Percentiles rank a stretch among this genome's conserved stretches.
These are phyloP conservation scores for Amphiprion percula DNA, from an alignment of 2,113 vertebrate species.

Conservation along the genomic window DNA sequence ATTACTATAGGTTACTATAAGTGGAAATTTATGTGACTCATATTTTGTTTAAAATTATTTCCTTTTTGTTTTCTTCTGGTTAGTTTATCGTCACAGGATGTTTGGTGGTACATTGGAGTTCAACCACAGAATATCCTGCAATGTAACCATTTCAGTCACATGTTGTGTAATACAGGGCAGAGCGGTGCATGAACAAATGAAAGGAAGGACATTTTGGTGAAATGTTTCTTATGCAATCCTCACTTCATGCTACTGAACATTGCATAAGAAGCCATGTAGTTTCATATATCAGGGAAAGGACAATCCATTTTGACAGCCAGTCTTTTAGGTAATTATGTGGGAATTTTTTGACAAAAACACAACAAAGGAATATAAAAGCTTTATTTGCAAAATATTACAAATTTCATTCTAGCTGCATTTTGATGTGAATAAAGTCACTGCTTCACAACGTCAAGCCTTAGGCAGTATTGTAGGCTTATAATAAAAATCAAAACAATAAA, in stretches of 20 bases:
- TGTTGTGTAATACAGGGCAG: conserved; percentile 20
- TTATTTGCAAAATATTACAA: conserved; percentile 8
- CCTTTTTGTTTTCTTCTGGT: neutral
- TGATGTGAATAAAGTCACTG: neutral
- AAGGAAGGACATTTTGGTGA: neutral
- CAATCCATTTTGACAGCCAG: neutral
- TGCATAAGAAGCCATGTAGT: neutral
- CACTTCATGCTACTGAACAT: conserved; percentile 4
- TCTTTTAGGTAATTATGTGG: neutral
- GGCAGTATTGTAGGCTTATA: no score
- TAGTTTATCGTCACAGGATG: neutral
- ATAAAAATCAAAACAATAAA: neutral
- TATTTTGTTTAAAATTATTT: neutral
- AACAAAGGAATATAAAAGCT: neutral
- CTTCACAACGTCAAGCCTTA: neutral
- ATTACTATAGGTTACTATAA: no score
- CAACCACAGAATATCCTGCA: neutral
- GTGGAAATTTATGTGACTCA: neutral
- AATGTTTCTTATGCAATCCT: conserved; percentile 40
- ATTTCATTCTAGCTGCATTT: neutral
- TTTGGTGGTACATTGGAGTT: neutral
- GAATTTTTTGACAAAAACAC: neutral
- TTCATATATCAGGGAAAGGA: neutral
- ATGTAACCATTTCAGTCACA: neutral
- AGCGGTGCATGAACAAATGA: neutral